These are phyloP conservation scores for Lottia scabra DNA, from an alignment of 2,888 invertebrate genomes.

Conservation along the genomic window DNA sequence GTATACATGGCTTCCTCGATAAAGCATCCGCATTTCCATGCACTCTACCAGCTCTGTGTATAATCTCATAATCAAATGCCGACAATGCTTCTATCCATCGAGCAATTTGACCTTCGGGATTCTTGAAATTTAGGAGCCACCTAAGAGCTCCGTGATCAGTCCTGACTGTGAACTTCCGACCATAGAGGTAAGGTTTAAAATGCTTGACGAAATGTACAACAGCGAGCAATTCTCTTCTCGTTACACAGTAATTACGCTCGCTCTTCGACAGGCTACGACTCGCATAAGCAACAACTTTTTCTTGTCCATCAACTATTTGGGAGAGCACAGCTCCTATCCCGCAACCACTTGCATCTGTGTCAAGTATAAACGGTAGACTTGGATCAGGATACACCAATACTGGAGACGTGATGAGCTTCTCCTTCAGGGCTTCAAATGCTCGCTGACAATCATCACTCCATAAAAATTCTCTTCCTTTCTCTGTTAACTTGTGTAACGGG, in stretches of 20 bases:
- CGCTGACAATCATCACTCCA: slow-evolving; percentile 21
- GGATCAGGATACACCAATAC: slow-evolving; percentile 27
- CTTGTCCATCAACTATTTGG: slow-evolving; percentile 23
- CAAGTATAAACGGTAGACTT: slow-evolving; percentile 23
- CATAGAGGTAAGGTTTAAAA: slow-evolving; percentile 31
- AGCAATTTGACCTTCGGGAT: slow-evolving; percentile 19
- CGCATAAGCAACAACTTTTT: slow-evolving; percentile 31
- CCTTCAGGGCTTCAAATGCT: slow-evolving; percentile 28
- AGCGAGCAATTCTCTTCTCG: slow-evolving; percentile 26
- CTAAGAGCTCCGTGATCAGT: slow-evolving; percentile 36
- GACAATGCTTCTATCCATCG: slow-evolving; percentile 27
- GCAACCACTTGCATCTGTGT: slow-evolving; percentile 35
- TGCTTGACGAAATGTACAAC: slow-evolving; percentile 23
- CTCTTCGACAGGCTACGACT: slow-evolving; percentile 22
- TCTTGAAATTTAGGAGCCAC: slow-evolving; percentile 28
- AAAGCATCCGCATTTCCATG: slow-evolving; percentile 33
- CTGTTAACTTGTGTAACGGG: background rate
- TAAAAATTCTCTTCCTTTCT: background rate
- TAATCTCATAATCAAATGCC: slow-evolving; percentile 23
- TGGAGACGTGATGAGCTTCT: slow-evolving; percentile 24
- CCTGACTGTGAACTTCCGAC: slow-evolving; percentile 24
- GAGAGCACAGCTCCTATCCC: slow-evolving; percentile 32
- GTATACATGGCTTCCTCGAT: slow-evolving; percentile 21
- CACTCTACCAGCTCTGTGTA: slow-evolving; percentile 21
- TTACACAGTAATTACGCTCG: slow-evolving; percentile 31